Base-by-base conservation (phyloP, 2,888 invertebrate genomes). In the Mamestra brassicae region DNA sequence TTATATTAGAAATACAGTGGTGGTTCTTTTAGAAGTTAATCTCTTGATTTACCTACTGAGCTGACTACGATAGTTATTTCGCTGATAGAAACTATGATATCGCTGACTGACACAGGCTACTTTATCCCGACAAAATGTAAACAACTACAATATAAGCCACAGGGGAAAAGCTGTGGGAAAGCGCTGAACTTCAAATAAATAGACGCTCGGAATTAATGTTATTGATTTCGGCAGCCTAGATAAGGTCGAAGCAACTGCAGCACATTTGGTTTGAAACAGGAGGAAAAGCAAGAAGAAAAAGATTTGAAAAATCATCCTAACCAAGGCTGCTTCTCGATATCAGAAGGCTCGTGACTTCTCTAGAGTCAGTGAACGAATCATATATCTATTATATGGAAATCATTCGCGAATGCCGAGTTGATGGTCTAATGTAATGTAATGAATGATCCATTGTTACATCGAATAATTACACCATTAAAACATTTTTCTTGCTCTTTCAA, bases 371-470 rank as follows among this genome's bases (percentile, higher is more conserved):
- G 11, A 26, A 57, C 13, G 42, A 57, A 36, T 11, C n/a, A 11
- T 34, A 11, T 34, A 42, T 11, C 13, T 57, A 52, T 77, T 36
- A 42, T 13, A 52, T 50, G 34, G 13, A 50, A 76, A 74, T 76
- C 10, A 36, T 10, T 38, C 26, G 13, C n/a, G 11, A 15, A 26
- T 52, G 63, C 76, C 61, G 45, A 34, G 38, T 7, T 42, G 17
- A 11, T 45, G 34, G 11, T 7, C 42, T 57, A 11, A 55, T 11
- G 15, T 57, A 38, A 61, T 81, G 13, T 45, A 45, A 45, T 3
- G 50, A 45, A 45, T 3, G 50, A 45, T 61, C 68, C 65, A 62
- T 83, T 78, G 61, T 78, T 62, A 45, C n/a, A 26, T 0, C 8
- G 4, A 7, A 34, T 64, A 52, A 82, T 67, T 8, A 78, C 34